phyloP scores from a whole-genome alignment of 2,888 invertebrate genomes.

The Gasteruption jaculator region DNA sequence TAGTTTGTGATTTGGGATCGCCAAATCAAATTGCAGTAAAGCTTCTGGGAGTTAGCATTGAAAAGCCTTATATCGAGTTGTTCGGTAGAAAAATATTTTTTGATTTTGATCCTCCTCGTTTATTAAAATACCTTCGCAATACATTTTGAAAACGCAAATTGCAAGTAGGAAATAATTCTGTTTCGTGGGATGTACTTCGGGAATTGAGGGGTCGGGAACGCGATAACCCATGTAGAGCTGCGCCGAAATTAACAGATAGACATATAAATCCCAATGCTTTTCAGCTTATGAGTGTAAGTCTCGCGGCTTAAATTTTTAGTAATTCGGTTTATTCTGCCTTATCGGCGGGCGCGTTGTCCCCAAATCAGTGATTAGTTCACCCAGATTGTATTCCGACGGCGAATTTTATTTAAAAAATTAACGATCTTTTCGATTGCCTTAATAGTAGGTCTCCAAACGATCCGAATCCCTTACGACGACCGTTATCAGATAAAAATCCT shows the following conservation, averaged over 20 bases:
- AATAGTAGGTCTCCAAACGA: constrained; percentile 22
- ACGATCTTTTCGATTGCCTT: constrained; percentile 26
- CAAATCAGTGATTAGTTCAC: constrained; percentile 20
- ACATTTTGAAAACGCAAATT: constrained; percentile 22
- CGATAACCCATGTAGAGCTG: constrained; percentile 21
- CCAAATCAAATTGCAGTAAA: constrained; percentile 23
- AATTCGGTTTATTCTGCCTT: constrained; percentile 25
- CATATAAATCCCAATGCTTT: constrained; percentile 27
- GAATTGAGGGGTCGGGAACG: constrained; percentile 22
- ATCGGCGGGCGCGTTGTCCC: constrained; percentile 19
- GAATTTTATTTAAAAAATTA: constrained; percentile 26
- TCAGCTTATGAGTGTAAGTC: constrained; percentile 26
- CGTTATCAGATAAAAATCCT: constrained; percentile 15
- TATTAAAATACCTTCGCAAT: constrained; percentile 26
- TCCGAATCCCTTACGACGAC: constrained; percentile 19
- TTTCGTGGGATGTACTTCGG: constrained; percentile 17
- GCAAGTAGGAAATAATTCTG: constrained; percentile 1
- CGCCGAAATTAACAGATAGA: constrained; percentile 25
- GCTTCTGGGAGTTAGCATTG: constrained; percentile 21
- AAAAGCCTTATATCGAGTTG: constrained; percentile 20
- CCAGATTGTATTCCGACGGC: constrained; percentile 21
- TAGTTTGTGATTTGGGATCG: constrained; percentile 26
- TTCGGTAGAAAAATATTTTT: constrained; percentile 22
- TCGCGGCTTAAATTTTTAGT: constrained; percentile 30
- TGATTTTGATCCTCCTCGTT: constrained; percentile 25